These are phyloP conservation scores for Cavia porcellus DNA, from an alignment of 2,113 vertebrate genomes.

Conservation along the genomic window DNA sequence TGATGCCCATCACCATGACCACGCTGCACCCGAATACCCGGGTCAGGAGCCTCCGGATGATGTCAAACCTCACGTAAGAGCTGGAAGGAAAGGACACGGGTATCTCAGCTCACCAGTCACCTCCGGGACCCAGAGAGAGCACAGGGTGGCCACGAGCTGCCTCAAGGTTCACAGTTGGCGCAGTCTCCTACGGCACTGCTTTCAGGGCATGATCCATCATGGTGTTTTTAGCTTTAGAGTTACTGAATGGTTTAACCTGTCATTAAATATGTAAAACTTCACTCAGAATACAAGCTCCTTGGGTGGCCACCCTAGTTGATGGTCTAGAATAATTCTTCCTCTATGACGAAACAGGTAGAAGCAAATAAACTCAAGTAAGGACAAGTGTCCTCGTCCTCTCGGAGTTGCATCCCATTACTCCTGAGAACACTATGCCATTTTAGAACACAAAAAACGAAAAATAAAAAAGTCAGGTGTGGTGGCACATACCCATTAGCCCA, in stretches of 20 bases:
- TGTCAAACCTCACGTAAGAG: slow-evolving; percentile 97
- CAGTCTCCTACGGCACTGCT: background rate
- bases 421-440: background rate
- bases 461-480: background rate
- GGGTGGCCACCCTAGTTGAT: accelerated
- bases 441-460: background rate
- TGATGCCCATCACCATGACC: slow-evolving; percentile 96
- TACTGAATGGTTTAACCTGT: background rate
- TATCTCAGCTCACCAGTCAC: background rate
- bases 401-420: background rate
- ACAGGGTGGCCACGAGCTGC: background rate
- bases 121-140: background rate
- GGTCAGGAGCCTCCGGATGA: slow-evolving; percentile 94
- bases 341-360: background rate
- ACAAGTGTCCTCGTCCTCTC: background rate
- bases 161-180: background rate
- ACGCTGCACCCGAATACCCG: slow-evolving; percentile 93
- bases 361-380: slow-evolving; percentile 2
- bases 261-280: background rate
- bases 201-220: background rate
- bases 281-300: background rate
- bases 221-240: background rate
- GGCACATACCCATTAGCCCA: background rate
- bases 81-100: slow-evolving; percentile 84
- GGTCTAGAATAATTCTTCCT: background rate